Percentiles rank a stretch among this genome's conserved stretches.
Evolutionary conservation across 1,140 invertebrate genomes (phyloP).

Genomic region (Cardiocondyla obscurior): DNA sequence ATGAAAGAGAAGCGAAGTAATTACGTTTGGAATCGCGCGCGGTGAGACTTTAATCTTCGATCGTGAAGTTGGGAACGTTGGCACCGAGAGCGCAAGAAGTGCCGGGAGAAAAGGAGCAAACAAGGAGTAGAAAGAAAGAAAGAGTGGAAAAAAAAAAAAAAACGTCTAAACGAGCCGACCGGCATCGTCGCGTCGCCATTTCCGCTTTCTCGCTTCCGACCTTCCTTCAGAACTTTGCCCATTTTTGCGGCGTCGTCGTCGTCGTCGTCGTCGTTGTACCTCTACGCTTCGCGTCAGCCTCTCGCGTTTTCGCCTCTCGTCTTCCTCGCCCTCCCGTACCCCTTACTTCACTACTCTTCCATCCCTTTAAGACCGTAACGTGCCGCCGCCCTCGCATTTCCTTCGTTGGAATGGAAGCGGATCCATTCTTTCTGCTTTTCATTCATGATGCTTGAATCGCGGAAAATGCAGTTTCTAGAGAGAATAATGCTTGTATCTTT

Average conservation of each 20-base stretch:
- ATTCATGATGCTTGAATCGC: constrained; percentile 52
- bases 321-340: neutral
- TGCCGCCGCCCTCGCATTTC: constrained; percentile 3
- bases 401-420: constrained; percentile 26
- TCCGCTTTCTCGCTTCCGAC: constrained; percentile 38
- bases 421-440: constrained; percentile 50
- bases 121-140: neutral
- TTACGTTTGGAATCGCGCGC: constrained; percentile 66
- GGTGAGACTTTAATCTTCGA: constrained; percentile 74
- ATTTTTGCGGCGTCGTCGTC: constrained; percentile 49
- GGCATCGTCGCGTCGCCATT: constrained; percentile 34
- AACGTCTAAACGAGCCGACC: constrained; percentile 36
- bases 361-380: constrained; percentile 18
- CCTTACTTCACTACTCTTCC: neutral
- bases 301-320: neutral
- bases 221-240: constrained; percentile 36
- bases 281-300: neutral
- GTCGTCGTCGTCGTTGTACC: constrained; percentile 14
- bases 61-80: constrained; percentile 32
- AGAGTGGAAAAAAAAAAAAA: neutral
- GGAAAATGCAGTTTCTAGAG: constrained; percentile 54
- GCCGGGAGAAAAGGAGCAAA: neutral
- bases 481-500: constrained; percentile 53
- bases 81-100: neutral
- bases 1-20: constrained; percentile 75